Conservation (phyloP, 2,797 vertebrate genomes). For the Acrocephalus scirpaceus region DNA sequence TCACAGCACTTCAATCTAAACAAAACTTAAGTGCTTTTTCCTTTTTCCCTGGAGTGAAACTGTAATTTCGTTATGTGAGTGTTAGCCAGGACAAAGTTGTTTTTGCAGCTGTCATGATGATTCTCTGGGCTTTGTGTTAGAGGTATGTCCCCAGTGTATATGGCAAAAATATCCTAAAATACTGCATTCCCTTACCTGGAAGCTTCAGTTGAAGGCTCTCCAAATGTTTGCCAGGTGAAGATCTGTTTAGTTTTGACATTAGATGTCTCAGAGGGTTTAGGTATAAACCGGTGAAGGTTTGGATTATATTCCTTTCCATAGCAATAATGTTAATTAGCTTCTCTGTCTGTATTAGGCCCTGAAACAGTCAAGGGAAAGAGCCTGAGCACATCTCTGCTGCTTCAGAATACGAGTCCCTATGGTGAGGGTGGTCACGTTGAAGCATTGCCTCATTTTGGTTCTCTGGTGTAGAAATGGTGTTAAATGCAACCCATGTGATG, state of each 20-base stretch:
- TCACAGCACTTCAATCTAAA: slow-evolving; percentile 45
- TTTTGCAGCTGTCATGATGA: slow-evolving; percentile 8
- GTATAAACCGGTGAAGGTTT: neutral
- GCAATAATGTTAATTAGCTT: neutral
- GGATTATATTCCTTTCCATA: neutral
- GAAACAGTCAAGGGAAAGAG: neutral
- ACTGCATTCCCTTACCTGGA: neutral
- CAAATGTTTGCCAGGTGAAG: neutral
- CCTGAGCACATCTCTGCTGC: neutral
- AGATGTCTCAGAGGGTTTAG: neutral
- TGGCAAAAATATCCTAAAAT: slow-evolving; percentile 5
- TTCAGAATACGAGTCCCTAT: neutral
- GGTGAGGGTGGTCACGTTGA: neutral
- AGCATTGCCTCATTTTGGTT: neutral
- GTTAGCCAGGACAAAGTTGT: slow-evolving; percentile 18
- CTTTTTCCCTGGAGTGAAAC: slow-evolving; percentile 51
- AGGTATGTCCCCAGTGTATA: neutral
- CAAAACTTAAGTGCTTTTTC: slow-evolving; percentile 59
- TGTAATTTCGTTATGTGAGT: slow-evolving; percentile 15
- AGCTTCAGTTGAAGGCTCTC: slow-evolving; percentile 5
- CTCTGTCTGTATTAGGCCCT: neutral
- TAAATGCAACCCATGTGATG: neutral
- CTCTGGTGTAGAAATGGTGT: neutral
- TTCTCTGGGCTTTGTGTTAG: neutral
- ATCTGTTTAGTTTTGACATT: neutral